Evolutionary conservation across 2,797 vertebrate genomes (phyloP).

Genomic region (Echiichthys vipera): DNA sequence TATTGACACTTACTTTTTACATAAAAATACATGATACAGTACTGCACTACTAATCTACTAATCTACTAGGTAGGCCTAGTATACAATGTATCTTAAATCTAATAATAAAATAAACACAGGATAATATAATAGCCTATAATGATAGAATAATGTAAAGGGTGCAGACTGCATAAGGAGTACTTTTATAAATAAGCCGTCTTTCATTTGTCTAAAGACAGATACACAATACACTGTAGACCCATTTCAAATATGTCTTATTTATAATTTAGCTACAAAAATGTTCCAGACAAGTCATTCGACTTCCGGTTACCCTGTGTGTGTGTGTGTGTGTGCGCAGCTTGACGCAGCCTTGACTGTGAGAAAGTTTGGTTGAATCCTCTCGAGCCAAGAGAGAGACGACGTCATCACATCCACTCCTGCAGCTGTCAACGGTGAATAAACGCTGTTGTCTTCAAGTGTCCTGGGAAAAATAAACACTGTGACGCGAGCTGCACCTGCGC

Average conservation of each 20-base stretch:
- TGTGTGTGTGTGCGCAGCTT: conserved; percentile 24
- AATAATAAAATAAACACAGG: too few species aligned
- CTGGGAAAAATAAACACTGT: conserved; percentile 50
- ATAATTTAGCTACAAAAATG: neutral
- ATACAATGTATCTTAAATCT: too few species aligned
- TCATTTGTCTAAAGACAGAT: neutral
- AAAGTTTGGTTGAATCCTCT: conserved; percentile 60
- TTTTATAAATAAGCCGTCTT: too few species aligned
- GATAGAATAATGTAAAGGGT: too few species aligned
- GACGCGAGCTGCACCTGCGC: conserved; percentile 21
- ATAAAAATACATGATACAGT: too few species aligned
- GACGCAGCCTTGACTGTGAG: conserved; percentile 49
- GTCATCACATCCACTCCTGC: conserved; percentile 65
- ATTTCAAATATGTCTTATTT: neutral
- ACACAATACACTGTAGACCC: neutral
- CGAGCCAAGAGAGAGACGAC: conserved; percentile 52
- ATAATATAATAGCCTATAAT: too few species aligned
- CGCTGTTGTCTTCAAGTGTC: conserved; percentile 55
- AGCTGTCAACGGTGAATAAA: conserved; percentile 74
- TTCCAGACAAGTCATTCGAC: neutral
- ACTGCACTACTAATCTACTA: too few species aligned
- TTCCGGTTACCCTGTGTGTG: conserved; percentile 9
- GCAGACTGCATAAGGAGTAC: too few species aligned
- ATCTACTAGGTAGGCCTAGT: too few species aligned
- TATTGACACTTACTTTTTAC: too few species aligned